These are phyloP conservation scores for Lacanobia oleracea DNA, from an alignment of 2,888 invertebrate species.

Conservation along the genomic window DNA sequence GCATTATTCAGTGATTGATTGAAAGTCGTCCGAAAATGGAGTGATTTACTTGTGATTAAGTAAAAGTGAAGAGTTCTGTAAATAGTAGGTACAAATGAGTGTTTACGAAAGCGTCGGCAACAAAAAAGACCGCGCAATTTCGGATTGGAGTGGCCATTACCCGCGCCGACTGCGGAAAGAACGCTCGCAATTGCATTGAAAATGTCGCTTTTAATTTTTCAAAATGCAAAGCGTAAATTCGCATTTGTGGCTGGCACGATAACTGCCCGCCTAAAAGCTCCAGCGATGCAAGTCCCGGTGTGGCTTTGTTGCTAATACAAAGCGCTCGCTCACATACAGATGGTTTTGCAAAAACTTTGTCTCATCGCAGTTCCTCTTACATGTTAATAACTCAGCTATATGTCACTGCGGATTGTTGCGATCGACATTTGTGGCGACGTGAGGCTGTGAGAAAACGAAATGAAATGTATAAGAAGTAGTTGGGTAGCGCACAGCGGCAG, in stretches of 20 bases:
- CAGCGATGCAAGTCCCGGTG: constrained; percentile 79
- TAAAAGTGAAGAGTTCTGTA: constrained; percentile 72
- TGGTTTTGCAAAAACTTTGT: constrained; percentile 83
- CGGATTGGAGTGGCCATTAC: constrained; percentile 89
- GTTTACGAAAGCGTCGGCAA: constrained; percentile 83
- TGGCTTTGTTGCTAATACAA: constrained; percentile 87
- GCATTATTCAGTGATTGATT: constrained; percentile 49
- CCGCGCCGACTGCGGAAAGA: constrained; percentile 85
- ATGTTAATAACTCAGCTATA: constrained; percentile 68
- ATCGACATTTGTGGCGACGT: constrained; percentile 46
- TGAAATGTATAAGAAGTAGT: constrained; percentile 24
- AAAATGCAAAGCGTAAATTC: constrained; percentile 88
- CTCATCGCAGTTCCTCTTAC: constrained; percentile 70
- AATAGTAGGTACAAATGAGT: constrained; percentile 80
- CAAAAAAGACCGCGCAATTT: constrained; percentile 83
- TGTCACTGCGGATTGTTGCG: constrained; percentile 47
- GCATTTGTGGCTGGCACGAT: constrained; percentile 85
- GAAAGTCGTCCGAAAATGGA: constrained; percentile 53
- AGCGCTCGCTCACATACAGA: constrained; percentile 82
- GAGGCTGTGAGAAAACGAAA: constrained; percentile 28
- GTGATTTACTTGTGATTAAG: constrained; percentile 70
- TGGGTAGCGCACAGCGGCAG: background rate
- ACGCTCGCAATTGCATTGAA: constrained; percentile 87
- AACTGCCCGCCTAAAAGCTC: constrained; percentile 88
- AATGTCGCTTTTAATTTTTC: constrained; percentile 89